Evolutionary conservation across 2,797 vertebrate species (phyloP), one percentile per base, ranked within the genome.

Genomic region (Telmatherina bonti): DNA sequence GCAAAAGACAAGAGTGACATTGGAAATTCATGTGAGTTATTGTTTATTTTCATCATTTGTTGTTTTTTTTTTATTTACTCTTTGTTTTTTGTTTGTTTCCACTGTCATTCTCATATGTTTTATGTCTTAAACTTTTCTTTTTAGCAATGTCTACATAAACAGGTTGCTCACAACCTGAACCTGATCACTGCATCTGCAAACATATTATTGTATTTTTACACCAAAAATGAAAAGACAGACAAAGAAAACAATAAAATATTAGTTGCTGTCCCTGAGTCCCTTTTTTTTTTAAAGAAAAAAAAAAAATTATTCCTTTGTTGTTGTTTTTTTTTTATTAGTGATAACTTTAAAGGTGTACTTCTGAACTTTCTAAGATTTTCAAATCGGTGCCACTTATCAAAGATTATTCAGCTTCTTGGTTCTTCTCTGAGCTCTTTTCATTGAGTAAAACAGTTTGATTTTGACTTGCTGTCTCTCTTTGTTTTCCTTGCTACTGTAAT

Each of bases 1-100:
- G 95, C 96, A 92, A 97, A 97, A 96, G 96, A 94, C 91, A 94
- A 94, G 95, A 96, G 93, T 97, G 96, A 96, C 96, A 96, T 97
- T 94, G 97, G 96, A 95, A 96, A 96, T 95, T 93, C 97, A 97
- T 99, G 98, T 99, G 98, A 99, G 97, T 99, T 94, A 63, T 93
- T 88, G 83, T 91, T 88, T 94, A 89, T 85, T 86, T 88, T 91
- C 82, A 22, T 72, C n/a, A 52, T 74, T 70, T 55, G 4, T 88
- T 88, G 83, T 89, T 89, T 92, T 83, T 81, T 84, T 11, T 13
- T 88, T 86, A 65, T 69, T 90, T 82, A 20, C 65, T n/a, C 43
- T 74, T 72, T 55, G 4, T 88, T 88, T 83, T 90, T 90, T 92
- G 83, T 89, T 86, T 67, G 70, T 83, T 60, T 92, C 58, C 87